Evolutionary conservation across 2,113 vertebrate genomes (phyloP).

Genomic region (Catharus minimus): DNA sequence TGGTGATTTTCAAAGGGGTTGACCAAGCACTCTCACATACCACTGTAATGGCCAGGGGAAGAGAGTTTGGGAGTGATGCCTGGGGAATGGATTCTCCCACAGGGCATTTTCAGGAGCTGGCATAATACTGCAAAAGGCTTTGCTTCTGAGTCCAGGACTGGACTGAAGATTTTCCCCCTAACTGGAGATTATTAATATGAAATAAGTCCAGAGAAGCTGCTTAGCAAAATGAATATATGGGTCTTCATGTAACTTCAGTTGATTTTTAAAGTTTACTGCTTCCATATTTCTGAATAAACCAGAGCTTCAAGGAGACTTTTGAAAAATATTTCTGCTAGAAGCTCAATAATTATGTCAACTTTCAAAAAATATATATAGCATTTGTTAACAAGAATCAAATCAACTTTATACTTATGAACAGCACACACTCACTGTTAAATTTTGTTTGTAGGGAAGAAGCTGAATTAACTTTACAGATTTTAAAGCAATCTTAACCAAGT

Average conservation of each 20-base stretch:
- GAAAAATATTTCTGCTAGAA: not conserved
- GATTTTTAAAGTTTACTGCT: not conserved
- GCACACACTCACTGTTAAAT: not conserved
- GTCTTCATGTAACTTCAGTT: not conserved
- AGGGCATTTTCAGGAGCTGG: not conserved
- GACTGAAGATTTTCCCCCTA: not conserved
- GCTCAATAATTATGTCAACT: not conserved
- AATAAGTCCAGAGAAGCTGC: fast-evolving
- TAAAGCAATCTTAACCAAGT: not conserved
- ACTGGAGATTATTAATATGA: not conserved
- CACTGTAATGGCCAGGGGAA: not conserved
- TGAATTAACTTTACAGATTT: not conserved
- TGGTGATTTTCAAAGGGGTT: not conserved
- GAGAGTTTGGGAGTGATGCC: not conserved
- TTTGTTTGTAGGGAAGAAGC: not conserved
- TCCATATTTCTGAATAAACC: not conserved
- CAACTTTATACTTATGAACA: not conserved
- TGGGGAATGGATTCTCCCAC: not conserved
- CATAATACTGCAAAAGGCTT: not conserved
- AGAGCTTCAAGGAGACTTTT: not conserved
- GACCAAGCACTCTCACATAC: not conserved
- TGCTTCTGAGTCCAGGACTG: fast-evolving
- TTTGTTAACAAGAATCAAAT: not conserved
- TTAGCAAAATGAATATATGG: not conserved
- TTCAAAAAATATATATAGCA: not conserved